Base-by-base conservation (phyloP, 2,113 vertebrate species). In the Labeo rohita region DNA sequence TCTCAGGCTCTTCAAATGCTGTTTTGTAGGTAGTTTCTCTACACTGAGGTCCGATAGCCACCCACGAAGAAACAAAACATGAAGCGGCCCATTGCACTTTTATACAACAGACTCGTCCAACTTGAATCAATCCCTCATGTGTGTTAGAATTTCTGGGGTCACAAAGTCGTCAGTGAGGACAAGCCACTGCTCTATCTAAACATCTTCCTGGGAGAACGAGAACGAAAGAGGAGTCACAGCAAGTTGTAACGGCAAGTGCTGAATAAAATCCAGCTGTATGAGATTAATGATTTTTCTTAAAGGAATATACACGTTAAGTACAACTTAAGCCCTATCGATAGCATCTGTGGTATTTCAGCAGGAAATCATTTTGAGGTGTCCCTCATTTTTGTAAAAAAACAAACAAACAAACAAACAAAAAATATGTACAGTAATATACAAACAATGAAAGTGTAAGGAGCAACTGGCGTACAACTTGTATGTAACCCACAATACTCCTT, bases 41-140 rank as follows among this genome's bases (percentile, higher is more conserved):
- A 65, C 6, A 6, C 39, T 28, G 80, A 54, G 80, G 65, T 70
- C 63, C 4, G 63, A 70, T 52, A 70, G 18, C 80, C 80, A 70
- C 63, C 80, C 80, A 82, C 18, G 65, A 70, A 70, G 45, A 70
- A 82, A 50, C 63, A 70, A 70, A 87, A 75, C 87, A 49, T 47
- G 39, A 72, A 78, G 34, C 8, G 80, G 47, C 4, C 65, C 63
- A 82, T 82, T 82, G 70, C 47, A 50, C 80, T n/a, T 70, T 70
- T 52, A 70, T 52, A 34, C 80, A 52, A 28, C 28, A 82, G 80
- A 68, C 45, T 82, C 8, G 45, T 21, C 49, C 34, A 23, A 54
- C 75, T 77, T 77, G 13, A 52, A 82, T 50, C 3, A 66, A 81
- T 50, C 23, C 45, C 16, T 70, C 80, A 82, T 21, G 63, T 34